Percentiles rank a stretch among this genome's conserved stretches.
Conservation (phyloP, 92 coral and sea anemone species). For the Diadumene lineata region DNA sequence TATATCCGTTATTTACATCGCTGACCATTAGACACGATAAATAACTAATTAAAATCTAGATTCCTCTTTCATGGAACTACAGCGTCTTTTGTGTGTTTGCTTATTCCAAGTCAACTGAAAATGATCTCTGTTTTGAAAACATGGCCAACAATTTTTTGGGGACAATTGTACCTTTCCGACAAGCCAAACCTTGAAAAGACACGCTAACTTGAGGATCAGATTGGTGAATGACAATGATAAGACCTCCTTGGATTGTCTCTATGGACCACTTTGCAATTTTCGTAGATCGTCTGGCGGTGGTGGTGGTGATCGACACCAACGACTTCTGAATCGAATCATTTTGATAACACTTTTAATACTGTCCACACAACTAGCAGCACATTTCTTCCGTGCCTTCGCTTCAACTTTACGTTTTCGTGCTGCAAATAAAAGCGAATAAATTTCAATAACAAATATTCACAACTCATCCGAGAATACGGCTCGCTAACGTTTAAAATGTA, state of each 20-base stretch:
- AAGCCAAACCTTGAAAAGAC: too few species aligned
- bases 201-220: too few species aligned
- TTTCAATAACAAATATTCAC: not conserved
- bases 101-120: too few species aligned
- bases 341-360: not conserved
- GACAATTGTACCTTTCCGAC: too few species aligned
- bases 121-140: too few species aligned
- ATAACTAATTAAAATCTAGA: too few species aligned
- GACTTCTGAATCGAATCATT: constrained; percentile 1
- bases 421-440: not conserved
- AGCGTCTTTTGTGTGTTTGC: too few species aligned
- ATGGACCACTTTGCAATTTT: not conserved
- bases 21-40: too few species aligned
- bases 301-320: constrained; percentile 7
- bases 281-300: not conserved
- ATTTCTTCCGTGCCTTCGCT: not conserved
- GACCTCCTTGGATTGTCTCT: not conserved
- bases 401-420: not conserved
- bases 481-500: too few species aligned
- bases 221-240: not conserved
- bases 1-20: too few species aligned
- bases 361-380: not conserved
- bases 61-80: too few species aligned
- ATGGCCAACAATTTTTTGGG: too few species aligned
- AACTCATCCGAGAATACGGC: not conserved